Evolutionary conservation across 2,888 invertebrate species (phyloP).

Genomic region (Prosopocoilus inquinatus): DNA sequence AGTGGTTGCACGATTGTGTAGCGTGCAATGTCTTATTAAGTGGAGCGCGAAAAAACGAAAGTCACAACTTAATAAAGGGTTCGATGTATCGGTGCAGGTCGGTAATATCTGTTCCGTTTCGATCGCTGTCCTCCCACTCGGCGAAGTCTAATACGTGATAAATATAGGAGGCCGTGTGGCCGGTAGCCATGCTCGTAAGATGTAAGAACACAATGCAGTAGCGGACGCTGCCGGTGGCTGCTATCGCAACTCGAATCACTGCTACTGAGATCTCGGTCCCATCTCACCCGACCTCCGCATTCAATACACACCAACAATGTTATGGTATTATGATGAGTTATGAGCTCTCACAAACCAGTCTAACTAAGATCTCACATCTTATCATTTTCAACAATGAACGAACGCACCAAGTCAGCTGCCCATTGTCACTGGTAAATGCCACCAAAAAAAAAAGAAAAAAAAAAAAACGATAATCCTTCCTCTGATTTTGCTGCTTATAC

Average conservation of each 20-base stretch:
- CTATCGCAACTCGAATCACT: slow-evolving; percentile 42
- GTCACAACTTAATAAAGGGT: slow-evolving; percentile 20
- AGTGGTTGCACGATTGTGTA: no score
- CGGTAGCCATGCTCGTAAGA: slow-evolving; percentile 20
- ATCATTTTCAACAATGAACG: slow-evolving; percentile 14
- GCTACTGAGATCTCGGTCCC: slow-evolving; percentile 43
- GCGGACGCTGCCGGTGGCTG: slow-evolving; percentile 38
- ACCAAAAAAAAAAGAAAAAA: background rate
- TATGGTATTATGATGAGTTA: slow-evolving; percentile 45
- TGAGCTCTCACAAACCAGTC: slow-evolving; percentile 31
- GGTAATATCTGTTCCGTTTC: slow-evolving; percentile 18
- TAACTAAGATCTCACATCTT: slow-evolving; percentile 27
- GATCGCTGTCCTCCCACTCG: slow-evolving; percentile 21
- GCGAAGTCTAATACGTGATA: slow-evolving; percentile 21
- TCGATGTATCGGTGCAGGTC: slow-evolving; percentile 17
- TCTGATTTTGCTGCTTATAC: no score
- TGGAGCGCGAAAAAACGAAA: slow-evolving; percentile 13
- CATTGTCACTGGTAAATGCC: slow-evolving; percentile 16
- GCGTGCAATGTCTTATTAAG: no score
- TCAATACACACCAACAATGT: slow-evolving; percentile 44
- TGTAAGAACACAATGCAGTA: slow-evolving; percentile 30
- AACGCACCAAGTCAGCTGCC: slow-evolving; percentile 12
- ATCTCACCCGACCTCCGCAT: slow-evolving; percentile 39
- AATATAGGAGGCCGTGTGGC: slow-evolving; percentile 21
- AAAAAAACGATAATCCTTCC: no score